These are phyloP conservation scores for Danaus melanippus DNA, from an alignment of 1,140 invertebrate genomes.

Conservation along the genomic window DNA sequence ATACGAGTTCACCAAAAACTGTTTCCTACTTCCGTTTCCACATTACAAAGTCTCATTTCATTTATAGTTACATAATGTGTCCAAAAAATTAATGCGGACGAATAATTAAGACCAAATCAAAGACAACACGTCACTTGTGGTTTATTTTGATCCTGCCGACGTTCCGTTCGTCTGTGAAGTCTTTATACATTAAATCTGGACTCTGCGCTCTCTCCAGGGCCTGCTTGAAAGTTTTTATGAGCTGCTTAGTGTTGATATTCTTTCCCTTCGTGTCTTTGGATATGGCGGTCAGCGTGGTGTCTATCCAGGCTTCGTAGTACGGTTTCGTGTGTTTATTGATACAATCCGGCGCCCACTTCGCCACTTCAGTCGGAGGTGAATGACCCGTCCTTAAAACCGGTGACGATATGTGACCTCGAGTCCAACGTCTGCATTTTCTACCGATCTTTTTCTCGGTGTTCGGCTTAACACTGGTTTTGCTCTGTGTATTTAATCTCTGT, in stretches of 20 bases:
- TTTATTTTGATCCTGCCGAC: slow-evolving; percentile 43
- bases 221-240: slow-evolving; percentile 24
- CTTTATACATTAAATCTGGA: slow-evolving; percentile 32
- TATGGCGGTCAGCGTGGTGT: slow-evolving; percentile 37
- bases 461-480: slow-evolving; percentile 1
- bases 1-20: too few relatives aligned
- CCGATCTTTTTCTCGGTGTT: slow-evolving; percentile 14
- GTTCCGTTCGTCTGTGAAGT: slow-evolving; percentile 38
- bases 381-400: slow-evolving; percentile 17
- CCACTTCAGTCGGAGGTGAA: slow-evolving; percentile 40
- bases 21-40: too few relatives aligned
- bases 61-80: too few relatives aligned
- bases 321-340: slow-evolving; percentile 37
- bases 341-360: slow-evolving; percentile 40
- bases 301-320: slow-evolving; percentile 57
- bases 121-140: slow-evolving; percentile 12
- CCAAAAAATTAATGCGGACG: too few relatives aligned
- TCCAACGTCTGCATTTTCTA: slow-evolving; percentile 3
- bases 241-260: slow-evolving; percentile 23
- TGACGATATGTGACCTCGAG: slow-evolving; percentile 6
- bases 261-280: slow-evolving; percentile 26
- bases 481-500: slow-evolving; percentile 10
- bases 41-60: too few relatives aligned
- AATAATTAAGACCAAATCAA: too few relatives aligned
- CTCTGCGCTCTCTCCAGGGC: slow-evolving; percentile 19